A percentile compares a stretch with the other conserved stretches of the same genome.
Evolutionary conservation across 2,888 invertebrate species (phyloP).

Genomic region (Hirudinaria manillensis): DNA sequence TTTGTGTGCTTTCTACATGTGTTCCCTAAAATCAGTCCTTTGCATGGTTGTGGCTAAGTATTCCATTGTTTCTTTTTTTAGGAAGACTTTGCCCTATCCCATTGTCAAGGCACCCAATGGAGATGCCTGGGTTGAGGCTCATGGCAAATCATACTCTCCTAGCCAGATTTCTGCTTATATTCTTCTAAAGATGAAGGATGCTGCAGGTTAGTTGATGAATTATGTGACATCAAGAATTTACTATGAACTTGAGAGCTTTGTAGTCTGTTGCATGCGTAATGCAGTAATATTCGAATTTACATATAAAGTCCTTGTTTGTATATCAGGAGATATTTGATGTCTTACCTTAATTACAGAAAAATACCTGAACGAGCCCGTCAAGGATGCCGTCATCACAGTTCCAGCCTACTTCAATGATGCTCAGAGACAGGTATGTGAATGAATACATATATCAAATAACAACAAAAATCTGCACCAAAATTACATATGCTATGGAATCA

Average conservation of each 20-base stretch:
- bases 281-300: no score
- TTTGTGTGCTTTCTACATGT: slow-evolving; percentile 53
- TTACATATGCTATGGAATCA: no score
- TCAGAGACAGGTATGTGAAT: slow-evolving; percentile 74
- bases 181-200: slow-evolving; percentile 93
- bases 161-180: slow-evolving; percentile 96
- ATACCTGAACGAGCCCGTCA: slow-evolving; percentile 80
- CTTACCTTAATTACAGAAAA: slow-evolving; percentile 60
- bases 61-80: slow-evolving; percentile 46
- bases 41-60: no score
- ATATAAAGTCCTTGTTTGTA: no score
- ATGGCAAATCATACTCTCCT: slow-evolving; percentile 94
- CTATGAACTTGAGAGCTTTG: no score
- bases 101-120: slow-evolving; percentile 93
- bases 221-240: no score
- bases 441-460: no score
- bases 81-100: slow-evolving; percentile 89
- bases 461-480: no score
- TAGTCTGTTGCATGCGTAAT: no score
- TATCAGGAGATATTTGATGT: no score
- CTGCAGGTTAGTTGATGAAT: slow-evolving; percentile 60
- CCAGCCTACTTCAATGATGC: slow-evolving; percentile 99
- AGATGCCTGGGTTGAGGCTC: slow-evolving; percentile 95
- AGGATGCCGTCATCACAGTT: slow-evolving; percentile 95
- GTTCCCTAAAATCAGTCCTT: no score